Conservation (phyloP, 2,113 vertebrate species). For the Chloropsis cyanopogon region DNA sequence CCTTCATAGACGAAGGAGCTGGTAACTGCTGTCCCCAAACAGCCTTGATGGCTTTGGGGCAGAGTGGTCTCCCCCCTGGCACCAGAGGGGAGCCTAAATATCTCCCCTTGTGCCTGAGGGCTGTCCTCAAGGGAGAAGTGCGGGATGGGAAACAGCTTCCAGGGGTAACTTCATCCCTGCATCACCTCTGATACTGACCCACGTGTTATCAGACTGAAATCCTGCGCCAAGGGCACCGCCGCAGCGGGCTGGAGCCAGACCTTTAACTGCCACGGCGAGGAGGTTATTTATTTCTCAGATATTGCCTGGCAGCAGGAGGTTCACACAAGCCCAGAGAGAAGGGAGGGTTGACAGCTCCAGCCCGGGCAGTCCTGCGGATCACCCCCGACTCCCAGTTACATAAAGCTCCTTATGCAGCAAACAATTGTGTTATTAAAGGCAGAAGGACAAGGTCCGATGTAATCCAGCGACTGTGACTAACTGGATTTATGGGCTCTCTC, state of each 20-base stretch:
- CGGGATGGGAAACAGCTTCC: accelerated
- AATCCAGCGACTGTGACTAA: constrained; percentile 47
- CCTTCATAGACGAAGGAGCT: neutral
- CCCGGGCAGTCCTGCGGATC: neutral
- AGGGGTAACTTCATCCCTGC: neutral
- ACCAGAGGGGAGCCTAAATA: neutral
- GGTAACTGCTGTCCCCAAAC: neutral
- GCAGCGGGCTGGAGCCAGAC: neutral
- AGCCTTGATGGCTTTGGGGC: accelerated
- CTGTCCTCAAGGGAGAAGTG: neutral
- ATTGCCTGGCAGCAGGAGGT: neutral
- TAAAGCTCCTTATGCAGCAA: constrained; percentile 54
- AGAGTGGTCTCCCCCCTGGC: neutral
- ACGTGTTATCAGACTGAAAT: neutral
- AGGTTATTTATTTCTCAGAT: neutral
- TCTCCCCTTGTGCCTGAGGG: neutral
- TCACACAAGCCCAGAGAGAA: neutral
- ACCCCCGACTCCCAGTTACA: constrained; percentile 11
- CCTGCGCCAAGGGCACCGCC: accelerated
- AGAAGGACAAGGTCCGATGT: constrained; percentile 34
- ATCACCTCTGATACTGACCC: neutral
- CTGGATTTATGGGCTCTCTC: constrained; percentile 37
- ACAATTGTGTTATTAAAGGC: constrained; percentile 56
- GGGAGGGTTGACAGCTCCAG: neutral
- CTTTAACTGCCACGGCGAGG: neutral